Percentiles rank a stretch among this genome's conserved stretches.
Conservation (phyloP, 2,888 invertebrate species). For the Pocota personata region DNA sequence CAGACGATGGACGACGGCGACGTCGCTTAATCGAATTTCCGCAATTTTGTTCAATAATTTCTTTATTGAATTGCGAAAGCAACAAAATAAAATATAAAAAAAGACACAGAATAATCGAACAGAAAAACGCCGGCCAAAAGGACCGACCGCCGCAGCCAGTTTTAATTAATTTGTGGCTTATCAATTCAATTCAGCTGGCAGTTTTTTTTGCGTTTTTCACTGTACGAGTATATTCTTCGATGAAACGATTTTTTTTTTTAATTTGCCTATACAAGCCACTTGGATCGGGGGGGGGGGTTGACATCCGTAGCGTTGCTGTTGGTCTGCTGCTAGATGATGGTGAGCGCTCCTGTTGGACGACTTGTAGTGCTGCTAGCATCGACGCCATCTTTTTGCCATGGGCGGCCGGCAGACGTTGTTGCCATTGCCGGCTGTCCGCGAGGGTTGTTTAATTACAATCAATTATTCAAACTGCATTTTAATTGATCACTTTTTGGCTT, state of each 20-base stretch:
- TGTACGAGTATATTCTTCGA: conserved; percentile 56
- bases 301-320: conserved; percentile 66
- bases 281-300: conserved; percentile 51
- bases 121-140: conserved; percentile 75
- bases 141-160: conserved; percentile 73
- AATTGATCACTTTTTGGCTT: conserved; percentile 82
- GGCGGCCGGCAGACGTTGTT: conserved; percentile 46
- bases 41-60: conserved; percentile 76
- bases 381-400: conserved; percentile 69
- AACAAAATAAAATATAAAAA: conserved; percentile 42
- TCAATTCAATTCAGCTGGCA: conserved; percentile 80
- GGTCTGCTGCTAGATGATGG: conserved; percentile 58
- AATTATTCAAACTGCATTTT: conserved; percentile 82
- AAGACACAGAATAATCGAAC: conserved; percentile 78
- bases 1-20: conserved; percentile 23
- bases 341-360: conserved; percentile 35
- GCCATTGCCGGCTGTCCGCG: conserved; percentile 62
- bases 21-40: conserved; percentile 75
- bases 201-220: conserved; percentile 26
- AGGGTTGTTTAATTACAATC: conserved; percentile 80
- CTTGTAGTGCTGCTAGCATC: conserved; percentile 13
- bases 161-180: conserved; percentile 83
- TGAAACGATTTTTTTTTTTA: conserved; percentile 51
- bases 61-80: conserved; percentile 74
- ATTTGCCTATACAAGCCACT: conserved; percentile 52